Evolutionary conservation across 2,888 invertebrate genomes (phyloP).

Genomic region (Dichetophora obliterata): DNA sequence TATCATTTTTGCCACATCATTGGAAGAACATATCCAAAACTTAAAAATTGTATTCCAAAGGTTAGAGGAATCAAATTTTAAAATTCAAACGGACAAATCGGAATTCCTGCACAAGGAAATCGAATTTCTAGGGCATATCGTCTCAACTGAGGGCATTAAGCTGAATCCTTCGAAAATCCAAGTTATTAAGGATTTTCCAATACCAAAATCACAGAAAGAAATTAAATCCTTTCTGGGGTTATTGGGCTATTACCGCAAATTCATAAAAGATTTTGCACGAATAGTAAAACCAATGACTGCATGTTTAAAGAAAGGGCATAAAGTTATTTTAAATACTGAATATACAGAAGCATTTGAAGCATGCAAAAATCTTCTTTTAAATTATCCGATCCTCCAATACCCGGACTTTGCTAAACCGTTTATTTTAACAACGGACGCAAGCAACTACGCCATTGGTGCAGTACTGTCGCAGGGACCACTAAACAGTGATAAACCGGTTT

Average conservation of each 20-base stretch:
- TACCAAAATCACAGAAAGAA: slow-evolving; percentile 41
- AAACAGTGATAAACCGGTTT: slow-evolving; percentile 12
- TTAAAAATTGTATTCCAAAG: not conserved
- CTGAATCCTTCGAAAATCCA: slow-evolving; percentile 38
- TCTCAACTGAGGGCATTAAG: not conserved
- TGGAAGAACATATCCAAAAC: slow-evolving; percentile 1
- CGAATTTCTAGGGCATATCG: too few species aligned
- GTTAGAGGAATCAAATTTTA: not conserved
- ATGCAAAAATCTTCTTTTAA: not conserved
- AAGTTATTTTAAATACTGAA: not conserved
- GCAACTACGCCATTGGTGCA: slow-evolving; percentile 26
- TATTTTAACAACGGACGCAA: slow-evolving; percentile 32
- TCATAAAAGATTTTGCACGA: not conserved
- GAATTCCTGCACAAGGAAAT: not conserved
- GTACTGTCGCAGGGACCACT: slow-evolving; percentile 22
- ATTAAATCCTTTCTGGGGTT: slow-evolving; percentile 8
- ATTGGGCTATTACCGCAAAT: not conserved
- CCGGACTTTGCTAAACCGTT: slow-evolving; percentile 42
- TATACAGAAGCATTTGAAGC: too few species aligned
- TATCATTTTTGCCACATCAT: slow-evolving; percentile 6
- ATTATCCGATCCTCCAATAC: not conserved
- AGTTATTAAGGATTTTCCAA: slow-evolving; percentile 37
- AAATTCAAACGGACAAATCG: not conserved
- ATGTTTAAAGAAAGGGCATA: not conserved
- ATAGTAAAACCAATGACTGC: not conserved